Percentiles rank a stretch among this genome's conserved stretches.
Evolutionary conservation across 2,888 invertebrate species (phyloP).

Genomic region (Mesoligia furuncula): DNA sequence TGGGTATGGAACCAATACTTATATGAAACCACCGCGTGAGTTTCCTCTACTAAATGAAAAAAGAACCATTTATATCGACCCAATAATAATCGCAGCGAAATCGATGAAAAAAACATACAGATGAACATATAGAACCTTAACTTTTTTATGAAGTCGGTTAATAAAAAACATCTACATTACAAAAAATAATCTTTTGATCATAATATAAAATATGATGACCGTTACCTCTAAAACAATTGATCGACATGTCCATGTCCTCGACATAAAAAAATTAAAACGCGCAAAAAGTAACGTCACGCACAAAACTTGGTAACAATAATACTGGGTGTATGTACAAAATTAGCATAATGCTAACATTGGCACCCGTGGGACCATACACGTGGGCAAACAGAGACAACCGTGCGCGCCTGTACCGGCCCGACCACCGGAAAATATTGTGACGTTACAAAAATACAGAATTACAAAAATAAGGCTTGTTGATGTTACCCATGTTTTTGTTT

Average conservation of each 20-base stretch:
- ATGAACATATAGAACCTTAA: no score
- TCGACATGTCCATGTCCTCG: slow-evolving; percentile 42
- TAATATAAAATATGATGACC: slow-evolving; percentile 15
- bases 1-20: background rate
- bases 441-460: slow-evolving; percentile 64
- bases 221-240: slow-evolving; percentile 52
- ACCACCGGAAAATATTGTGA: slow-evolving; percentile 66
- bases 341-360: slow-evolving; percentile 85
- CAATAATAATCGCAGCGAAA: background rate
- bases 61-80: background rate
- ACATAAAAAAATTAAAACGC: slow-evolving; percentile 63
- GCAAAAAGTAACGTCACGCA: slow-evolving; percentile 72
- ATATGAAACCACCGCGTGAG: background rate
- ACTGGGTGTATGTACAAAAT: slow-evolving; percentile 79
- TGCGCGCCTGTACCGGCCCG: slow-evolving; percentile 65
- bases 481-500: slow-evolving; percentile 64
- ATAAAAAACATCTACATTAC: background rate
- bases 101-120: background rate
- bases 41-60: background rate
- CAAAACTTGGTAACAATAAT: slow-evolving; percentile 81
- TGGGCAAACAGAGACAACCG: slow-evolving; percentile 81
- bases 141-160: background rate
- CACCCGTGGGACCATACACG: slow-evolving; percentile 83
- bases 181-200: slow-evolving; percentile 26
- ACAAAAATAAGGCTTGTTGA: slow-evolving; percentile 56